phyloP scores from a whole-genome alignment of 2,113 vertebrate genomes.

The Etia nguti region DNA sequence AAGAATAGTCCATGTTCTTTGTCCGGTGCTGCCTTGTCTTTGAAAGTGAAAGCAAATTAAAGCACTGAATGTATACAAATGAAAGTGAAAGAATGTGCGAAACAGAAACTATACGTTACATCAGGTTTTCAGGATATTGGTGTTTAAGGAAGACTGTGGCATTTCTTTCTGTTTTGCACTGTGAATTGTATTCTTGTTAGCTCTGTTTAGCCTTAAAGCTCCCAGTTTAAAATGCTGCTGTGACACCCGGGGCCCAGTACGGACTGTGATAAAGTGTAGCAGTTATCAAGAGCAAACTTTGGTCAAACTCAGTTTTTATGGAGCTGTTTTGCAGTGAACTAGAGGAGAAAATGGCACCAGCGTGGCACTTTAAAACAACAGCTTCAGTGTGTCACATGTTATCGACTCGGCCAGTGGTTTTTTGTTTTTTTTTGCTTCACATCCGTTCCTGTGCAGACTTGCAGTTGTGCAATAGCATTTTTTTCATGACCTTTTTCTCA shows the following conservation, averaged over 20 bases:
- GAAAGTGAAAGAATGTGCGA: conserved; percentile 40
- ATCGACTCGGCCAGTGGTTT: not conserved
- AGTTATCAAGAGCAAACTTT: not conserved
- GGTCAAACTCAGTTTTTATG: not conserved
- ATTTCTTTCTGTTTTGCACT: not conserved
- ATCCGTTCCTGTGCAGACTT: not conserved
- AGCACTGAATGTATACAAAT: not conserved
- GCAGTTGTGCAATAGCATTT: not conserved
- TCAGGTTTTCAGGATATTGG: not conserved
- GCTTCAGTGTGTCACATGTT: not conserved
- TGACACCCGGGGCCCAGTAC: not conserved
- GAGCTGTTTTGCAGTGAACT: not conserved
- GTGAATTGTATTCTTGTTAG: not conserved
- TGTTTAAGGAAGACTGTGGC: not conserved
- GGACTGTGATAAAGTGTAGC: not conserved
- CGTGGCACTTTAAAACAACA: not conserved
- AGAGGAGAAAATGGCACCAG: not conserved
- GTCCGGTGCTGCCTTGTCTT: not conserved
- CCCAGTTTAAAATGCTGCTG: not conserved
- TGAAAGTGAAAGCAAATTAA: conserved; percentile 56
- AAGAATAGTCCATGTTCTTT: not conserved
- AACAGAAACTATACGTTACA: conserved; percentile 4
- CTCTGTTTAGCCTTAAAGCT: not conserved
- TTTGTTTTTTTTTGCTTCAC: not conserved
- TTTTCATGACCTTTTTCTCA: not conserved